Conservation (phyloP, 2,113 vertebrate genomes). For the Aleadryas rufinucha region DNA sequence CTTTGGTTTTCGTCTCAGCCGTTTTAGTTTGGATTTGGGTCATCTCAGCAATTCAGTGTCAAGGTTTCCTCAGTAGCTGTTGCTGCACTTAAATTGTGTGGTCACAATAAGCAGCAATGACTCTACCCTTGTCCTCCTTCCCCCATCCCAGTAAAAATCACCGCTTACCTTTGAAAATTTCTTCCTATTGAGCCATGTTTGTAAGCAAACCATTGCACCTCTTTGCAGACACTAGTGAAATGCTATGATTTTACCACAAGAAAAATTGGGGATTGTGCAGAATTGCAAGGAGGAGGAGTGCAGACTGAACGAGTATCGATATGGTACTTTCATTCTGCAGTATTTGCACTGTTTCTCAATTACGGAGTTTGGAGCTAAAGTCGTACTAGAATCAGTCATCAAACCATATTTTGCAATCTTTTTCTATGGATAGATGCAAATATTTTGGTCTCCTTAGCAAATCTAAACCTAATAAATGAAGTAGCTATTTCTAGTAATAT, state of each 20-base stretch:
- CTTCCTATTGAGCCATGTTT: not conserved
- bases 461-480: not conserved
- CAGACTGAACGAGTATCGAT: not conserved
- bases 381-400: not conserved
- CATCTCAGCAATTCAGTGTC: not conserved
- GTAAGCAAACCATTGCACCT: not conserved
- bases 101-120: rapidly evolving
- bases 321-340: not conserved
- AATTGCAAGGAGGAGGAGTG: not conserved
- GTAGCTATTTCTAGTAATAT: not conserved
- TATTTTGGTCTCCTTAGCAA: not conserved
- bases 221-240: not conserved
- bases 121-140: not conserved
- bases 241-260: not conserved
- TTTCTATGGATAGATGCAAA: not conserved
- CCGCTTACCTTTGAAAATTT: not conserved
- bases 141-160: not conserved
- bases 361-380: not conserved
- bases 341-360: not conserved
- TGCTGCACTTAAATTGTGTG: not conserved
- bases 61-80: not conserved
- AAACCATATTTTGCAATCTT: not conserved
- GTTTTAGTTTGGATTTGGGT: not conserved
- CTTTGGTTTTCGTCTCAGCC: not conserved
- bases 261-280: not conserved